These are phyloP conservation scores for Misgurnus mizolepis DNA, from an alignment of 2,113 vertebrate species.

Conservation along the genomic window DNA sequence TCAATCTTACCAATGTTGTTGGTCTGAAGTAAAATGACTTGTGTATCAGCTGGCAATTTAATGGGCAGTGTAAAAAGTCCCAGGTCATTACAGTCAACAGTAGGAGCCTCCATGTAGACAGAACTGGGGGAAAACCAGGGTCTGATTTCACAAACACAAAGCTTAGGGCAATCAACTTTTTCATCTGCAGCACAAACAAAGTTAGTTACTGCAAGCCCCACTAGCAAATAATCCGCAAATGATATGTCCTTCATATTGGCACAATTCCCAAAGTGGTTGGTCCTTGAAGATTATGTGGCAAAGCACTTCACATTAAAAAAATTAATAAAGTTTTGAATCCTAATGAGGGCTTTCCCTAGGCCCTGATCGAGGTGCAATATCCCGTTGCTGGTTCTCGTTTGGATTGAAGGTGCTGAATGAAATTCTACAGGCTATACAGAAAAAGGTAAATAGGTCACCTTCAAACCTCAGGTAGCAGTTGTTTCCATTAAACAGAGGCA, in stretches of 20 bases:
- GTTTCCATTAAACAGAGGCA: conserved; percentile 53
- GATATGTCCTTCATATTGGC: conserved; percentile 95
- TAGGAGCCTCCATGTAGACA: conserved; percentile 91
- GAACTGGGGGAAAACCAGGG: conserved; percentile 98
- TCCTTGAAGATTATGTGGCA: conserved; percentile 72
- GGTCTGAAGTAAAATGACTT: conserved; percentile 92
- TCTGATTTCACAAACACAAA: conserved; percentile 90
- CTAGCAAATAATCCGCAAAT: conserved; percentile 80
- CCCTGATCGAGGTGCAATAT: conserved; percentile 52
- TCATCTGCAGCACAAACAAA: conserved; percentile 80
- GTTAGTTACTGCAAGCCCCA: conserved; percentile 82
- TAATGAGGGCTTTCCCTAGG: conserved; percentile 52
- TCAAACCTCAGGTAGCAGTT: conserved; percentile 51
- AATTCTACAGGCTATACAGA: conserved; percentile 53
- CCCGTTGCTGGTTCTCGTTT: conserved; percentile 53
- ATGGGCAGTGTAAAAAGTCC: conserved; percentile 85
- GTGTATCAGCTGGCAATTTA: conserved; percentile 85
- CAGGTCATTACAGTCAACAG: conserved; percentile 95
- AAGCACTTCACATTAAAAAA: conserved; percentile 71
- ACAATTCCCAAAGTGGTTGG: conserved; percentile 71
- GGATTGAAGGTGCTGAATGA: conserved; percentile 50
- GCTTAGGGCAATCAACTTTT: conserved; percentile 84
- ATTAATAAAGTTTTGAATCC: conserved; percentile 71
- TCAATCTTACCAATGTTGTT: conserved; percentile 91
- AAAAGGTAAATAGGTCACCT: conserved; percentile 31